These are phyloP conservation scores for Hyles vespertilio DNA, from an alignment of 1,140 invertebrate genomes.

Conservation along the genomic window DNA sequence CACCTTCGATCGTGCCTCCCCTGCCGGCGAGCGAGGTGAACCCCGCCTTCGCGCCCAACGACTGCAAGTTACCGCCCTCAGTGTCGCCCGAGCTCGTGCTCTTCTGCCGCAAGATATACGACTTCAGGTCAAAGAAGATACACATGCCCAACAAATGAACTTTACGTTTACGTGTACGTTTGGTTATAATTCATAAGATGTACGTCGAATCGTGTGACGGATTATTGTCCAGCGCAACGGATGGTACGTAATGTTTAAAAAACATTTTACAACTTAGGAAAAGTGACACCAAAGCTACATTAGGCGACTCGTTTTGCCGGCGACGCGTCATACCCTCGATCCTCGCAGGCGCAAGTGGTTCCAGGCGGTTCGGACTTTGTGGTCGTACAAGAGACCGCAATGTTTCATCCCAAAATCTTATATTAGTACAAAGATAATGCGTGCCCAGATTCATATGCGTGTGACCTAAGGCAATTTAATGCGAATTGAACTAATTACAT, in stretches of 20 bases:
- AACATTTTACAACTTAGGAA: constrained; percentile 8
- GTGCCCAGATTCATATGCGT: constrained; percentile 43
- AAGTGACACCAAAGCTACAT: constrained; percentile 49
- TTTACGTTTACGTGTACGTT: background rate
- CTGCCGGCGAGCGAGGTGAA: constrained; percentile 50
- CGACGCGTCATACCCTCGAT: constrained; percentile 2
- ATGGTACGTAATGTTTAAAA: no score
- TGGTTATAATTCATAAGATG: constrained; percentile 15
- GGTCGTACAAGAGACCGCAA: background rate
- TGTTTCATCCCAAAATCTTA: constrained; percentile 42
- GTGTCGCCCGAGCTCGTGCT: constrained; percentile 92
- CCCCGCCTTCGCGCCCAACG: constrained; percentile 54
- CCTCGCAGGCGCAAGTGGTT: background rate
- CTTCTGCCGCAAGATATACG: constrained; percentile 95
- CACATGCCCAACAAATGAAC: constrained; percentile 64
- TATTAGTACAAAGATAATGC: constrained; percentile 59
- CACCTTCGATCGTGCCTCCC: constrained; percentile 60
- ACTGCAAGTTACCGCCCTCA: constrained; percentile 83
- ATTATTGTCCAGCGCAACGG: no score
- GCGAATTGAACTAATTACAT: constrained; percentile 19
- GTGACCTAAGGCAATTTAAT: constrained; percentile 42
- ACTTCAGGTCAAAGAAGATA: constrained; percentile 91
- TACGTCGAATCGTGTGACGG: no score
- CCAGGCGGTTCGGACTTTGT: no score
- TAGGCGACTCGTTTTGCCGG: constrained; percentile 23